These are phyloP conservation scores for Athene noctua DNA, from an alignment of 2,113 vertebrate genomes.

Conservation along the genomic window DNA sequence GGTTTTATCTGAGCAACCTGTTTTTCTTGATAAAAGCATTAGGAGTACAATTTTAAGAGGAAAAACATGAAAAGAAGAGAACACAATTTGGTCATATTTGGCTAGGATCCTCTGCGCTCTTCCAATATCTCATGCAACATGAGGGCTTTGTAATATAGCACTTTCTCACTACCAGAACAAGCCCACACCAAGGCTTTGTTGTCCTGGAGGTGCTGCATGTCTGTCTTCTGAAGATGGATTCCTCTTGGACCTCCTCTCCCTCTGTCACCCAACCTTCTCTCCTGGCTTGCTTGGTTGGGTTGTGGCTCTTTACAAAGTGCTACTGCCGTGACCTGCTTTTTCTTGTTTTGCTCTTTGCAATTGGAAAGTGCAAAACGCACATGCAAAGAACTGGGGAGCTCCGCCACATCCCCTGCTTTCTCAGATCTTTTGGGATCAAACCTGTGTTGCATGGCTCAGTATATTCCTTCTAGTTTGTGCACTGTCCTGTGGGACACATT, in stretches of 20 bases:
- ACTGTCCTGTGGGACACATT: rapidly evolving
- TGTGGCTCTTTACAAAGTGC: not conserved
- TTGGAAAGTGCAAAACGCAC: not conserved
- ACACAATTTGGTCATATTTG: not conserved
- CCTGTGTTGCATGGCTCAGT: not conserved
- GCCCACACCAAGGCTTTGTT: not conserved
- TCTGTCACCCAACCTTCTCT: not conserved
- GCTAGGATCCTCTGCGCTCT: not conserved
- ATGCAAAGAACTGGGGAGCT: not conserved
- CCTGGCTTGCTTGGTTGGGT: not conserved
- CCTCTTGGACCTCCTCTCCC: not conserved
- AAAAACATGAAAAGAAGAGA: not conserved
- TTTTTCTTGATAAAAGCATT: not conserved
- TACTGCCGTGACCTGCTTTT: not conserved
- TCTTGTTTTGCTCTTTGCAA: not conserved
- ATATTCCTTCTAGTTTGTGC: not conserved
- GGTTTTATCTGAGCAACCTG: not conserved
- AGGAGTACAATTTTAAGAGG: not conserved
- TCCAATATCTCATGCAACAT: not conserved
- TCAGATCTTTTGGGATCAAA: not conserved
- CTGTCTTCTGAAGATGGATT: not conserved
- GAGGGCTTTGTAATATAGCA: not conserved
- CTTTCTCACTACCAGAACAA: not conserved
- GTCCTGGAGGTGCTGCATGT: not conserved
- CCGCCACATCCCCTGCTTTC: not conserved